These are phyloP conservation scores for Pomacea canaliculata DNA, from an alignment of 2,888 invertebrate genomes.

Conservation along the genomic window DNA sequence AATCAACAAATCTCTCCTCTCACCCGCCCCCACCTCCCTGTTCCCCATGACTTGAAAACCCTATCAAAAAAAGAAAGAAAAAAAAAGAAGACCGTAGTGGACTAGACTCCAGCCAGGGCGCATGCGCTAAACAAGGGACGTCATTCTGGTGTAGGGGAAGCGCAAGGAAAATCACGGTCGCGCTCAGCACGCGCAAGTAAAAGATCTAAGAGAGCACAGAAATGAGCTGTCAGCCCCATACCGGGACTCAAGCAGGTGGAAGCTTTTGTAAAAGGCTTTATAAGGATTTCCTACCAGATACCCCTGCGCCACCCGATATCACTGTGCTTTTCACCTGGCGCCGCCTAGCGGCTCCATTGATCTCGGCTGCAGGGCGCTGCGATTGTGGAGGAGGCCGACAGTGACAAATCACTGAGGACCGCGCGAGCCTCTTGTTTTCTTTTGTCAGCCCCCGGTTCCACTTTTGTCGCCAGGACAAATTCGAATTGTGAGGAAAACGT, in stretches of 20 bases:
- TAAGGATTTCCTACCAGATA: neutral
- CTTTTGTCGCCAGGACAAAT: too few relatives aligned
- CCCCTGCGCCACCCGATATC: constrained; percentile 23
- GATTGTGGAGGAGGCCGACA: neutral
- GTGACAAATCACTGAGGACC: neutral
- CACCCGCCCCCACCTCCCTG: constrained; percentile 2
- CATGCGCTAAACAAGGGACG: constrained; percentile 9
- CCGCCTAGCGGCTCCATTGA: constrained; percentile 11
- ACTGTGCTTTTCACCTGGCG: constrained; percentile 4
- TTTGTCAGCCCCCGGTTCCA: neutral
- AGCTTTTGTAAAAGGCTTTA: constrained; percentile 9
- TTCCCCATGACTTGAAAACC: constrained; percentile 15
- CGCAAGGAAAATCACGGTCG: constrained; percentile 14
- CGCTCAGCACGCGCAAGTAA: neutral
- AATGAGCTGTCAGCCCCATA: constrained; percentile 27
- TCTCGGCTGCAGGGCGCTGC: constrained; percentile 11
- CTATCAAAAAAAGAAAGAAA: neutral
- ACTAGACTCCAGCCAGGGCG: too few relatives aligned
- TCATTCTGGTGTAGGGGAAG: constrained; percentile 4
- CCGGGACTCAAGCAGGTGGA: constrained; percentile 10
- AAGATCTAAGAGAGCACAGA: constrained; percentile 10
- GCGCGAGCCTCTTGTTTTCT: neutral
- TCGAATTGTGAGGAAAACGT: too few relatives aligned
- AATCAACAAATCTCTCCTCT: constrained; percentile 8
- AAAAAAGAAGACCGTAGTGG: too few relatives aligned